These are phyloP conservation scores for Petrolisthes manimaculis DNA, from an alignment of 2,888 invertebrate genomes.

Conservation along the genomic window DNA sequence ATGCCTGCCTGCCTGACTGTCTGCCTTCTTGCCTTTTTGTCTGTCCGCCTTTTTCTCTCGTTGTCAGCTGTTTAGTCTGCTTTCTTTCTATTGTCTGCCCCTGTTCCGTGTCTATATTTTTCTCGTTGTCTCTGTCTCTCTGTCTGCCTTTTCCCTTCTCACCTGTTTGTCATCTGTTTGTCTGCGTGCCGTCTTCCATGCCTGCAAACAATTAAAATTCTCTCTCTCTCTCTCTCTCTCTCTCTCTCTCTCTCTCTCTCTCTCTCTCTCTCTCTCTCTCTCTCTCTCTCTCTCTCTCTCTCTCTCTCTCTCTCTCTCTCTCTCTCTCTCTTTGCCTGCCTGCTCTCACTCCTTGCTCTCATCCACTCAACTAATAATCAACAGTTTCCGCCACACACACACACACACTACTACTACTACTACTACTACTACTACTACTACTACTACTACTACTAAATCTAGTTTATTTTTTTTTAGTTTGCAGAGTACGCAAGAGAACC, in stretches of 20 bases:
- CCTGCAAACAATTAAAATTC: background rate
- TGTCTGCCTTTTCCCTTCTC: background rate
- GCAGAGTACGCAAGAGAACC: no score
- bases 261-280: slow-evolving; percentile 9
- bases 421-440: no score
- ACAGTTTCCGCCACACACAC: background rate
- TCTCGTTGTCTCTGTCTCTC: background rate
- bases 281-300: background rate
- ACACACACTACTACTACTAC: no score
- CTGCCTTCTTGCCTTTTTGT: background rate
- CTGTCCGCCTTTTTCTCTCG: background rate
- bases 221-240: slow-evolving; percentile 8
- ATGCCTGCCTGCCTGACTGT: background rate
- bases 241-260: background rate
- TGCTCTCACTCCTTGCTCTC: background rate
- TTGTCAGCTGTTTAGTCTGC: background rate
- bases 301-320: background rate
- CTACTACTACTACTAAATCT: no score
- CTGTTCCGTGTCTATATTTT: no score
- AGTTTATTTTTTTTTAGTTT: no score
- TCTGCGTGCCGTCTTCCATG: background rate
- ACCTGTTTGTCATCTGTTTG: background rate
- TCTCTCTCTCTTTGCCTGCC: background rate
- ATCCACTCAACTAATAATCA: background rate
- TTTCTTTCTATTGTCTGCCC: no score